Percentiles rank a stretch among this genome's conserved stretches.
phyloP scores from a whole-genome alignment of 2,113 vertebrate species.

The Brevimyrus niger region DNA sequence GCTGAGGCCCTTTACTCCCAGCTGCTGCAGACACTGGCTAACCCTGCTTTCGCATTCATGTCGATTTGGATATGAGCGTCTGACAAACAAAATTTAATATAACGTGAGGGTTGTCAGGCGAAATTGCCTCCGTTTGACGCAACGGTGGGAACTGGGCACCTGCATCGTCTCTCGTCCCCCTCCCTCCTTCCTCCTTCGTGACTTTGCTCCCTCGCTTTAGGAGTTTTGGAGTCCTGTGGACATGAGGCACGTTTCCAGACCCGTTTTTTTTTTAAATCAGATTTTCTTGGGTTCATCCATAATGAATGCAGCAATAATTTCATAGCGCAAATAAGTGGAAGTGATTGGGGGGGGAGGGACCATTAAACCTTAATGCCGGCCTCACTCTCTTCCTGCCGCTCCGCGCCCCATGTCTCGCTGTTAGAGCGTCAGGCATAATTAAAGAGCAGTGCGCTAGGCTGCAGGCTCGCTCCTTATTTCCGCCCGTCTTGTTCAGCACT shows the following conservation, averaged over 20 bases:
- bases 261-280: background rate
- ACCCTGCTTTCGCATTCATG: background rate
- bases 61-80: background rate
- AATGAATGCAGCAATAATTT: slow-evolving; percentile 6
- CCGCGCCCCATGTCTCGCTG: background rate
- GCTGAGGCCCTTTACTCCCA: background rate
- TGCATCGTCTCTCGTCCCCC: background rate
- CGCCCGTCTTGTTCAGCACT: background rate
- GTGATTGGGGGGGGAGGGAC: background rate
- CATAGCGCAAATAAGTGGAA: slow-evolving; percentile 8
- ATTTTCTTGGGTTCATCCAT: background rate
- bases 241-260: background rate
- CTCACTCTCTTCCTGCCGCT: background rate
- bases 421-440: background rate
- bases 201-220: background rate
- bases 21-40: background rate
- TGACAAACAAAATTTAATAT: background rate
- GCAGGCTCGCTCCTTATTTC: background rate
- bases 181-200: background rate
- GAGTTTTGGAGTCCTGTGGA: background rate
- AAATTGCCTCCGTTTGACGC: background rate
- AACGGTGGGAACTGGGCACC: background rate
- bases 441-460: background rate
- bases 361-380: slow-evolving; percentile 1
- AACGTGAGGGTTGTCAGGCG: background rate